A percentile compares a stretch with the other conserved stretches of the same genome.
Conservation (phyloP, 2,797 vertebrate species). For the Melopsittacus undulatus region DNA sequence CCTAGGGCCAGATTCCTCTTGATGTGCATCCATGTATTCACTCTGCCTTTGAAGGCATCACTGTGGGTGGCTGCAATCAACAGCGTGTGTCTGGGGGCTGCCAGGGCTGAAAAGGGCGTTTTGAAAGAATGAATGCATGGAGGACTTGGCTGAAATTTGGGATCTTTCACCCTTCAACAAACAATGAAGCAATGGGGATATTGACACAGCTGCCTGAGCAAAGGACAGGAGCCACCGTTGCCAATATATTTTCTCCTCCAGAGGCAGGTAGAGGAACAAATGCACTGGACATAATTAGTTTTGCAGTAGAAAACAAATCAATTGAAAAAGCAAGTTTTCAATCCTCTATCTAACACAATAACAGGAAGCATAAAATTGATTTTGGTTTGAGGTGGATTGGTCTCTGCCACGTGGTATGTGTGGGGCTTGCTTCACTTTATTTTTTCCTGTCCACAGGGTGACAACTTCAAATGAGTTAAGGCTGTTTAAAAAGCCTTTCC, state of each 20-base stretch:
- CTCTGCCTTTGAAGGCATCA: not conserved
- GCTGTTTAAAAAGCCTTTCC: not conserved
- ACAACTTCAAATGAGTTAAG: constrained; percentile 12
- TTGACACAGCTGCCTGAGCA: constrained; percentile 26
- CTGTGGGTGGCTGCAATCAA: not conserved
- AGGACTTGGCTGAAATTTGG: not conserved
- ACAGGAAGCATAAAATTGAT: constrained; percentile 69
- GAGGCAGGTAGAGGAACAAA: constrained; percentile 62
- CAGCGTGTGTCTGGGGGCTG: not conserved
- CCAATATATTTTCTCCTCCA: constrained; percentile 60
- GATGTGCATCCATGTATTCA: not conserved
- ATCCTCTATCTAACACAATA: constrained; percentile 63
- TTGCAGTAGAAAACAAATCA: constrained; percentile 74
- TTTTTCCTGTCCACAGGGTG: constrained; percentile 16
- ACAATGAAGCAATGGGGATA: not conserved
- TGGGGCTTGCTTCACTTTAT: constrained; percentile 8
- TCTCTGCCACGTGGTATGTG: constrained; percentile 48
- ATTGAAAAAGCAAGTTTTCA: constrained; percentile 73
- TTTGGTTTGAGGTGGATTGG: constrained; percentile 68
- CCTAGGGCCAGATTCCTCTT: not conserved
- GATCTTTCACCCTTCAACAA: constrained; percentile 5
- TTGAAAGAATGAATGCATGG: not conserved
- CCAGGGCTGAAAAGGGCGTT: not conserved
- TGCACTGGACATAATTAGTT: constrained; percentile 69
- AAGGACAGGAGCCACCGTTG: constrained; percentile 22